phyloP scores from a whole-genome alignment of 2,888 invertebrate genomes.

The Agrotis segetum region DNA sequence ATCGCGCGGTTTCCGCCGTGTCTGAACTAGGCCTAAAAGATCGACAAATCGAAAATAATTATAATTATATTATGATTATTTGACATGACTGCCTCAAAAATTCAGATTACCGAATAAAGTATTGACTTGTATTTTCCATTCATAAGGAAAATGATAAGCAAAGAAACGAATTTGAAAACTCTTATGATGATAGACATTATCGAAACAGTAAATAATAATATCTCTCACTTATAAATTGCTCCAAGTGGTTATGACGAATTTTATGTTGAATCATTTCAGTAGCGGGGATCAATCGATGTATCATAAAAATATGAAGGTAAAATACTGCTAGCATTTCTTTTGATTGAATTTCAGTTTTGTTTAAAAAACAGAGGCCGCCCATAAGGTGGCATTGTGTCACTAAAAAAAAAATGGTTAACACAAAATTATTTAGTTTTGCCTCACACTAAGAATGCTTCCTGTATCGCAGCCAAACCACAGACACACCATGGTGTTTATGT shows the following conservation, averaged over 20 bases:
- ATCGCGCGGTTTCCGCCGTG: too few relatives aligned
- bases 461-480: too few relatives aligned
- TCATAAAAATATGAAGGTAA: not conserved
- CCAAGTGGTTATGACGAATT: not conserved
- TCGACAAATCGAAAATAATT: too few relatives aligned
- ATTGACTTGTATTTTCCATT: not conserved
- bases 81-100: too few relatives aligned
- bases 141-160: constrained; percentile 3
- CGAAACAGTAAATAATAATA: constrained; percentile 11
- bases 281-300: not conserved
- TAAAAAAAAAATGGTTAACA: too few relatives aligned
- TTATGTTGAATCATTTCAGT: not conserved
- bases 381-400: not conserved
- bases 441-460: too few relatives aligned
- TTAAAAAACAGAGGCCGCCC: not conserved
- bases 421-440: too few relatives aligned
- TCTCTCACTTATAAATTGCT: not conserved
- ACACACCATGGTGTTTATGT: too few relatives aligned
- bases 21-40: too few relatives aligned
- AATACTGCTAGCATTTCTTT: not conserved
- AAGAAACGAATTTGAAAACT: constrained; percentile 1
- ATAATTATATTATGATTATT: too few relatives aligned
- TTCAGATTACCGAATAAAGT: too few relatives aligned
- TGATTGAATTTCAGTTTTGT: not conserved
- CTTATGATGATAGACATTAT: constrained; percentile 10